phyloP scores from a whole-genome alignment of 2,113 vertebrate species.

The Bostrychus sinensis region DNA sequence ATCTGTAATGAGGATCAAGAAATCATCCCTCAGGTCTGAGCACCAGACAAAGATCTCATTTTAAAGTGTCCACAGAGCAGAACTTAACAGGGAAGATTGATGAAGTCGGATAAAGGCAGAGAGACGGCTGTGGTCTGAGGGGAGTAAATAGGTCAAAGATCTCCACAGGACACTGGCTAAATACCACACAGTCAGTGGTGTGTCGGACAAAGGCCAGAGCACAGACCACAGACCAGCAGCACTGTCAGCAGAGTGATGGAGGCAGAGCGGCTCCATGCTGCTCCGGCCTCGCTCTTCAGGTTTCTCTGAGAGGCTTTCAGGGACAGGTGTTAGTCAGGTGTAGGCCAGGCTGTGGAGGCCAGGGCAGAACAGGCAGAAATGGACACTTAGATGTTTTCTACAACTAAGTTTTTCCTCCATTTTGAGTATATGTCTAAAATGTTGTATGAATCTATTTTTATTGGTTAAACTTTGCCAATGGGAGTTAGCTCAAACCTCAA shows the following conservation, averaged over 20 bases:
- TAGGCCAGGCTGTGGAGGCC: neutral
- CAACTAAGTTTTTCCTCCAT: too few species aligned
- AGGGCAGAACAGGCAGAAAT: neutral
- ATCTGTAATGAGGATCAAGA: constrained; percentile 32
- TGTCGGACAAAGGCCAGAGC: constrained; percentile 22
- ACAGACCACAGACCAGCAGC: constrained; percentile 3
- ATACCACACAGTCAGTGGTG: constrained; percentile 32
- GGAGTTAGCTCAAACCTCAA: too few species aligned
- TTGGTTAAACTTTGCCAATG: too few species aligned
- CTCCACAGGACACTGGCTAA: constrained; percentile 40
- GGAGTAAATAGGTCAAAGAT: constrained; percentile 51
- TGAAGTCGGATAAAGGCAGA: constrained; percentile 50
- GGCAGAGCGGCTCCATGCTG: neutral
- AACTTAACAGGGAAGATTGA: constrained; percentile 53
- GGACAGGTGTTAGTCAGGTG: neutral
- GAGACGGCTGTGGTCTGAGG: constrained; percentile 45
- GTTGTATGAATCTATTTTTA: too few species aligned
- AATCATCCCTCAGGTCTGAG: constrained; percentile 40
- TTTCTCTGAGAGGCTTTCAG: neutral
- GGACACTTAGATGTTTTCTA: too few species aligned
- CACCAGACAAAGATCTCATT: constrained; percentile 20
- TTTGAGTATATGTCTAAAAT: too few species aligned
- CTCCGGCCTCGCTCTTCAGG: neutral
- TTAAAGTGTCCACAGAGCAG: constrained; percentile 34
- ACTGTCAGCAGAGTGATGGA: neutral